Base-by-base conservation (phyloP, 2,797 vertebrate genomes). In the Acanthopagrus latus region DNA sequence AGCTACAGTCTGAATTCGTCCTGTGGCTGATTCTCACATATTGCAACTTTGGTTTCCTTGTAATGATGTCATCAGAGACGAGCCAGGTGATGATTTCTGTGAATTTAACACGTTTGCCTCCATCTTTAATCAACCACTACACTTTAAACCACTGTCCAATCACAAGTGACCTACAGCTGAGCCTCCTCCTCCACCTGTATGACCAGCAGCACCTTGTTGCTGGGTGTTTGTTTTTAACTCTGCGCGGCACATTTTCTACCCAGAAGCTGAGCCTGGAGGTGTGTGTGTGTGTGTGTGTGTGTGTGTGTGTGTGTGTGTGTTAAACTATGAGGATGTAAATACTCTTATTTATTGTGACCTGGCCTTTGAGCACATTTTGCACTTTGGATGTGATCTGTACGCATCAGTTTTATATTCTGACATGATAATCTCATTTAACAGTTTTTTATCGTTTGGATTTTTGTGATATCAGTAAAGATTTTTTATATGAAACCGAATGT, bases 351-450 rank as follows among this genome's bases (percentile, higher is more conserved):
- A 92, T 90, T 90, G 46, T 54, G 46, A 78, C 72, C 33, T 66
- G 72, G 66, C 85, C 83, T 65, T 70, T 46, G 68, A 80, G 92
- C 93, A 94, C 90, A 75, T 27, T 86, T 81, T 87, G 89, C 91
- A 92, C 91, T 94, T 95, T 91, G 48, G 51, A 62, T 75, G 47
- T 80, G 68, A 82, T 41, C 17, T 59, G 25, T 59, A 13, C 62
- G 65, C 52, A 54, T 67, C 27, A 25, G 33, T 83, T 80, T 82
- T 86, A 71, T 85, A 82, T 29, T 54, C 55, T 64, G 59, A 76
- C 67, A 51, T 51, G 56, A 80, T 80, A 63, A 71, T 84, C 79
- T 79, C 54, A 47, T 78, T 63, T 65, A 72, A 47, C 46, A 1
- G 0, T 27, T 58, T 69, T 64, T 57, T 73, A 44, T 55, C 5